Base-by-base conservation (phyloP, 2,797 vertebrate genomes). In the Enteromius unitaeniatus region DNA sequence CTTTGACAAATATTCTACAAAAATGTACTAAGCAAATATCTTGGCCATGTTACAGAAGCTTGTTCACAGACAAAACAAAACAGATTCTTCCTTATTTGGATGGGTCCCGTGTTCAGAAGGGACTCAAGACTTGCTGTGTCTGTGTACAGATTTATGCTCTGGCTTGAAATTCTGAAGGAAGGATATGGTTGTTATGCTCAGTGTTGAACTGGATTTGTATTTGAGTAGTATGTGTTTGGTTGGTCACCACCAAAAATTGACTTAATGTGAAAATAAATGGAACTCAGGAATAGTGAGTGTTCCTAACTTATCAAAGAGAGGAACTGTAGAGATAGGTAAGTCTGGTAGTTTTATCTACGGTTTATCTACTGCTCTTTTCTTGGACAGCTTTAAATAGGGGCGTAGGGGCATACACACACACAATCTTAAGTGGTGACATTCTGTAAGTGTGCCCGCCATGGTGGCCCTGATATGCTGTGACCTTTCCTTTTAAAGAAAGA, bases 41-140 rank as follows among this genome's bases (percentile, higher is more conserved):
- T 92, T 92, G 89, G 92, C 89, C 83, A 21, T 15, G 42, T 81
- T 89, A 90, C 88, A 86, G 79, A 55, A 77, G 89, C 91, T 77
- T 81, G 86, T 91, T 91, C 82, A 0, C 6, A 21, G 79, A 86
- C 89, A 86, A 86, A 80, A 86, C 86, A 85, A 84, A 82, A 79
- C 51, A 53, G 83, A 89, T 89, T 89, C 88, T 91, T 87, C 92
- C 93, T 93, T 94, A 93, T 94, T 93, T 93, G 93, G 93, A 90
- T 5, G 13, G 34, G 10, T 60, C 37, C 77, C 28, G 40, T 55
- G 68, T 88, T 85, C 47, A 14, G 84, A 53, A 62, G 34, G 86
- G 45, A 84, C 87, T 89, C 28, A 7, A 88, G 86, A 64, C 78
- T 53, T 13, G 51, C 64, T 78, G 47, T 69, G 89, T 88, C 84